Percentiles rank a stretch among this genome's conserved stretches.
Conservation (phyloP, 2,797 vertebrate genomes). For the Pantherophis alleghaniensis region DNA sequence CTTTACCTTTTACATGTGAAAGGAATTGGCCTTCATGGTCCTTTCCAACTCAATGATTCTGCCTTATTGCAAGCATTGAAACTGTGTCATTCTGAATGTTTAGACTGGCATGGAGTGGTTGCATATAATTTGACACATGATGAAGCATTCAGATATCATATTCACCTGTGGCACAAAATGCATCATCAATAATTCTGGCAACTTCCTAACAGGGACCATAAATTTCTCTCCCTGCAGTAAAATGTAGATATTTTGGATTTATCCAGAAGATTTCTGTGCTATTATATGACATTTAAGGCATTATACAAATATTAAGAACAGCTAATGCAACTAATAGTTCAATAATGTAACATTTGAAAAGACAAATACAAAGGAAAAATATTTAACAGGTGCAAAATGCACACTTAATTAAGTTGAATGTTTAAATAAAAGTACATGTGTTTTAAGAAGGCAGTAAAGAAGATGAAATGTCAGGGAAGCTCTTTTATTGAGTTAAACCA, state of each 20-base stretch:
- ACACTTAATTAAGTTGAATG: neutral
- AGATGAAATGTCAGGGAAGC: neutral
- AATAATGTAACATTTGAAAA: neutral
- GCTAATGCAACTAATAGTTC: neutral
- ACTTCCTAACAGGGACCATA: neutral
- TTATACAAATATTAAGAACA: neutral
- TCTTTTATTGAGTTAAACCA: neutral
- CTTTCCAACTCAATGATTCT: neutral
- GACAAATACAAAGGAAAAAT: neutral
- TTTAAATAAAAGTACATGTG: neutral
- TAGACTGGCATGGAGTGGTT: neutral
- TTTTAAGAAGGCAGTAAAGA: neutral
- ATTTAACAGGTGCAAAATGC: neutral
- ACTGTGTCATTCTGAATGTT: neutral
- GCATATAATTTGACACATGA: neutral
- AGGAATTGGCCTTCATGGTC: too few species aligned
- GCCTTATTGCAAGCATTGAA: neutral
- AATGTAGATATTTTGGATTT: neutral
- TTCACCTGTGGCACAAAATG: neutral
- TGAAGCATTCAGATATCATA: neutral
- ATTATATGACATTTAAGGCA: neutral
- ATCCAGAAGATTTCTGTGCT: neutral
- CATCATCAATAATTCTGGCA: neutral
- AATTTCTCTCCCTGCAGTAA: neutral
- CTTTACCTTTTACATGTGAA: too few species aligned